Evolutionary conservation across 2,113 vertebrate species (phyloP).

Genomic region (Passer domesticus): DNA sequence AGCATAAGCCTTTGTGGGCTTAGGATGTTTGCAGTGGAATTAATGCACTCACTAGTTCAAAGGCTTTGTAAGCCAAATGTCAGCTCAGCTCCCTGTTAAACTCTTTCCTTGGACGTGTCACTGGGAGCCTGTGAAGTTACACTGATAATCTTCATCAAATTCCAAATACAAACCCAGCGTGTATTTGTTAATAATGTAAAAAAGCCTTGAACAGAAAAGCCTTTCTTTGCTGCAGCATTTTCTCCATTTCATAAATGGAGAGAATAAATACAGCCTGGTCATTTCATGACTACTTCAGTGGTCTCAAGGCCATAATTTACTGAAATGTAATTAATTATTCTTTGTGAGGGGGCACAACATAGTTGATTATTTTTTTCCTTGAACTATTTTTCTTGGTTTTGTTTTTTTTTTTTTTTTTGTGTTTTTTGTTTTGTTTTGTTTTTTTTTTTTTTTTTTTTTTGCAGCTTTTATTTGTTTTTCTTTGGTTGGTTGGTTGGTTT

Average conservation of each 20-base stretch:
- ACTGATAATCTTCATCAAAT: neutral
- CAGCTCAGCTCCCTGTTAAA: neutral
- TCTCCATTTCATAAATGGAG: neutral
- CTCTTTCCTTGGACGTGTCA: neutral
- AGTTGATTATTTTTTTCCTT: neutral
- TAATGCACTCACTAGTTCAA: neutral
- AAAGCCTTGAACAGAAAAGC: neutral
- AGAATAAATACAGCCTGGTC: neutral
- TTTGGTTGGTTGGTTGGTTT: neutral
- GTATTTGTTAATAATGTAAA: neutral
- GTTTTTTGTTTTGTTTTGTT: neutral
- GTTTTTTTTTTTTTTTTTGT: neutral
- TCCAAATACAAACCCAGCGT: neutral
- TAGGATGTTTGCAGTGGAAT: conserved; percentile 43
- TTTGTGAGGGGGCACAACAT: neutral
- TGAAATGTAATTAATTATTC: neutral
- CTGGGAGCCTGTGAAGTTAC: neutral
- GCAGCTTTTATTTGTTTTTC: too few species aligned
- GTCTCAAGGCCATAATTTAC: conserved; percentile 2
- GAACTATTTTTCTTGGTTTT: neutral
- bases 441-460: too few species aligned
- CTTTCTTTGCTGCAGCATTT: neutral
- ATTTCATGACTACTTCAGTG: neutral
- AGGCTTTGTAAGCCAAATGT: conserved; percentile 27
- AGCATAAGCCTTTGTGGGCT: neutral